Evolutionary conservation across 2,888 invertebrate genomes (phyloP), one percentile per base, ranked within the genome.

Genomic region (Cryptus viduatorius): DNA sequence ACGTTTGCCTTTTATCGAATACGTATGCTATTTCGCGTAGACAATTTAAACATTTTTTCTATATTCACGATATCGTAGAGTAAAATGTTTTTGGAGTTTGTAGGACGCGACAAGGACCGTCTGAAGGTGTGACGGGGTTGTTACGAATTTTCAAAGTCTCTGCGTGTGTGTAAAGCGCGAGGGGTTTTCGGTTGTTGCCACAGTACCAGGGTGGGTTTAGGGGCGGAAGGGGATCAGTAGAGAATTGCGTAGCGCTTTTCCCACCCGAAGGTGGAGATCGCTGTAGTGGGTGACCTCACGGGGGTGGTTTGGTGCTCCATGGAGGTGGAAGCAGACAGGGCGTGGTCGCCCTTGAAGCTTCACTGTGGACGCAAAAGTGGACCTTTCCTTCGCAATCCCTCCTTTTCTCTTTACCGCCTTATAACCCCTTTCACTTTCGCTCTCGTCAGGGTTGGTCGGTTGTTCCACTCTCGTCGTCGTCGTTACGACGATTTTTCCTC

Each of bases 291-390:
- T 84, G 88, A 81, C 72, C 72, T 68, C 61, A 24, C 65, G 68
- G 67, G 83, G 87, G 88, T 88, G 84, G 83, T 86, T 84, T 64
- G 81, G 76, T 4, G 59, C 59, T 31, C 14, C 65, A 83, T 73
- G 71, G 79, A 64, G 61, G 79, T 84, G 86, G 84, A 85, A 87
- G 89, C 91, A 93, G 93, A 93, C 93, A 92, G 93, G 93, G 93
- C 93, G 93, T 93, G 93, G 93, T 91, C 91, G 93, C 87, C 92
- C 92, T 93, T 93, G 93, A 92, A 91, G 75, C 65, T 90, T 89
- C 89, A 86, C 89, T 88, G 89, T 88, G 88, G 89, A 78, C 90
- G 82, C 87, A 80, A 88, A 88, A 89, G 87, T 89, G 86, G 88
- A 87, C 87, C 85, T 87, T 87, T 85, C 84, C 87, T 86, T 82